Percentiles rank a stretch among this genome's conserved stretches.
These are phyloP conservation scores for Zapornia atra DNA, from an alignment of 2,113 vertebrate species.

Conservation along the genomic window DNA sequence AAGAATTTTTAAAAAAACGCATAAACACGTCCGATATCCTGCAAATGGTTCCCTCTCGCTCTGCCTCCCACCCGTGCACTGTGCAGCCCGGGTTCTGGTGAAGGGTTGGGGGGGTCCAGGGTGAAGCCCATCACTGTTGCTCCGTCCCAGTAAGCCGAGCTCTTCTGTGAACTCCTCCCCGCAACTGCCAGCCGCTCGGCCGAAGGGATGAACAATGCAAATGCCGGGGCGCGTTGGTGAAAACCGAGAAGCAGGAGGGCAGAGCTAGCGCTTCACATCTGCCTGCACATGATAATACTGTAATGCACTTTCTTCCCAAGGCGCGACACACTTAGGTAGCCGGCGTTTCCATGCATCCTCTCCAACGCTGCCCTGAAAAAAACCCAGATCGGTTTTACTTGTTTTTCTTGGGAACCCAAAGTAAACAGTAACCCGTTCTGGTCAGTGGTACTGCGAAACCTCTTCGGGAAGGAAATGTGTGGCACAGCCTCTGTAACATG, in stretches of 20 bases:
- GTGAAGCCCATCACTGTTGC: neutral
- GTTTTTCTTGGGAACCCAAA: neutral
- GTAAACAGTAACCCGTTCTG: neutral
- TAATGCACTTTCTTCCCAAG: neutral
- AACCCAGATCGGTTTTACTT: neutral
- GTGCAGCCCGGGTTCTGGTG: rapidly evolving
- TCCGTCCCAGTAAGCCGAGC: neutral
- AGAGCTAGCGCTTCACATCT: neutral
- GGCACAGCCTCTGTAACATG: neutral
- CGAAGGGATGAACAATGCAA: neutral
- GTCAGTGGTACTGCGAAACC: neutral
- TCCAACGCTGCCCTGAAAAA: neutral
- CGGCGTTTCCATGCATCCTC: neutral
- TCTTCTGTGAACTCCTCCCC: rapidly evolving
- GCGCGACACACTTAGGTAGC: neutral
- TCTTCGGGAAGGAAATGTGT: neutral
- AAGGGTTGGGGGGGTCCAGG: neutral
- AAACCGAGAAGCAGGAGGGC: neutral
- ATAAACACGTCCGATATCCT: neutral
- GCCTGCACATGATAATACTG: neutral
- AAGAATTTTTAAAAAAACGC: neutral
- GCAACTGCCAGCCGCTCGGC: rapidly evolving
- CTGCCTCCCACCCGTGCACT: neutral
- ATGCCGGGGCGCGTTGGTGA: rapidly evolving
- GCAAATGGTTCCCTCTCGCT: neutral